Conservation (phyloP, 2,888 invertebrate genomes). For the Diloba caeruleocephala region DNA sequence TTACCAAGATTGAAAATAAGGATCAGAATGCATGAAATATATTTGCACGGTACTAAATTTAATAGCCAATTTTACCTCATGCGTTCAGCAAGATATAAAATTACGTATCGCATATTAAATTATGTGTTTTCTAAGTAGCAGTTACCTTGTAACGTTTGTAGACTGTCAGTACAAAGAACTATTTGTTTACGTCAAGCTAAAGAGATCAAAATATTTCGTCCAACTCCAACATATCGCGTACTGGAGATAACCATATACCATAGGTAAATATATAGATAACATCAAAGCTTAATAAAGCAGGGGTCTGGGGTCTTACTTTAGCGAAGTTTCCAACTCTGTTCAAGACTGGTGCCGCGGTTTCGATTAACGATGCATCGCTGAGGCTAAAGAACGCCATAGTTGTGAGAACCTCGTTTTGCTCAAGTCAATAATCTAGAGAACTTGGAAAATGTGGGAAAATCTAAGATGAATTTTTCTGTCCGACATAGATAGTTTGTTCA, state of each 20-base stretch:
- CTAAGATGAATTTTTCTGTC: not conserved
- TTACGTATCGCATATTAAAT: slow-evolving; percentile 23
- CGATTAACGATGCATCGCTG: slow-evolving; percentile 51
- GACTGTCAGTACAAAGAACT: slow-evolving; percentile 13
- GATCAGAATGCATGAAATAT: slow-evolving; percentile 6
- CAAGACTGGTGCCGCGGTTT: slow-evolving; percentile 42
- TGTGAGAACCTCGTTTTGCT: slow-evolving; percentile 31
- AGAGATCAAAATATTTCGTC: slow-evolving; percentile 6
- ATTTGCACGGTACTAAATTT: slow-evolving; percentile 15
- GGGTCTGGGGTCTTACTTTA: slow-evolving; percentile 35
- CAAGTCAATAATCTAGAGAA: slow-evolving; percentile 10
- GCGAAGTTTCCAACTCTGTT: slow-evolving; percentile 57
- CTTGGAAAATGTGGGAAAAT: not conserved
- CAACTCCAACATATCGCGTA: slow-evolving; percentile 5
- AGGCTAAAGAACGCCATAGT: slow-evolving; percentile 32
- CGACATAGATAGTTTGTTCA: not conserved
- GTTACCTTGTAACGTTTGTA: slow-evolving; percentile 13
- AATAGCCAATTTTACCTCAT: slow-evolving; percentile 27
- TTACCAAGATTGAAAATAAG: not conserved
- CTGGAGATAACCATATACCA: slow-evolving; percentile 19
- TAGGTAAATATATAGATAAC: slow-evolving; percentile 48
- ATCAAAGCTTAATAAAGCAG: slow-evolving; percentile 59
- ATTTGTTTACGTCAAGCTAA: slow-evolving; percentile 16
- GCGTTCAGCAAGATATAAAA: slow-evolving; percentile 25
- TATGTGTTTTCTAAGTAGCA: slow-evolving; percentile 18